phyloP scores from a whole-genome alignment of 1,140 invertebrate species.

The Venturia canescens region DNA sequence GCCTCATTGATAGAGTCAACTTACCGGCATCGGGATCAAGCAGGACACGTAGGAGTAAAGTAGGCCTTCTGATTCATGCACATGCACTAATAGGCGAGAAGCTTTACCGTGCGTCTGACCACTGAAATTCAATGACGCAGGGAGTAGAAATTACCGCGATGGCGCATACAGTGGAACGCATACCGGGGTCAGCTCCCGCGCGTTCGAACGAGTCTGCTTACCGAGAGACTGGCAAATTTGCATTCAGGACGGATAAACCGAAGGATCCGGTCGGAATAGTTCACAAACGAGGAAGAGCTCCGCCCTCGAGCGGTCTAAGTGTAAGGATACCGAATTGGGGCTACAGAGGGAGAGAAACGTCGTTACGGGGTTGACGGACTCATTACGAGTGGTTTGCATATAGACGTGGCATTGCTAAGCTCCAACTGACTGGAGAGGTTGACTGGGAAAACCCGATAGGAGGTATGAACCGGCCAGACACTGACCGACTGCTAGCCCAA shows the following conservation, averaged over 20 bases:
- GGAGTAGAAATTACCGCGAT: neutral
- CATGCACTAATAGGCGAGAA: neutral
- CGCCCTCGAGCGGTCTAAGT: constrained; percentile 68
- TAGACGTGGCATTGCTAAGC: constrained; percentile 60
- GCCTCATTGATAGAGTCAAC: neutral
- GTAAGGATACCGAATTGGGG: constrained; percentile 68
- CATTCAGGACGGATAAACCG: constrained; percentile 68
- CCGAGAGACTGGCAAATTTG: constrained; percentile 63
- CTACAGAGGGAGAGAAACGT: constrained; percentile 63
- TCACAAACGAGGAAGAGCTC: constrained; percentile 44
- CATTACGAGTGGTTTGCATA: constrained; percentile 76
- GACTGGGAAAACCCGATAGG: constrained; percentile 38
- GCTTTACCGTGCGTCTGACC: neutral
- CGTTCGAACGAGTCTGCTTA: constrained; percentile 8
- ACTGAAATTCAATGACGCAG: constrained; percentile 25
- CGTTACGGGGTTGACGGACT: constrained; percentile 76
- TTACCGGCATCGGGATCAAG: neutral
- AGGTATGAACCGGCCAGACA: constrained; percentile 60
- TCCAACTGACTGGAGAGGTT: neutral
- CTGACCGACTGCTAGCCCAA: constrained; percentile 73
- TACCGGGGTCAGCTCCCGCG: neutral
- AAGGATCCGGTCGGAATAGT: constrained; percentile 71
- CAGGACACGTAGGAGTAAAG: neutral
- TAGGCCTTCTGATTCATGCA: neutral
- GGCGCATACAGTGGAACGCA: constrained; percentile 1